Evolutionary conservation across 2,113 vertebrate species (phyloP), one percentile per base, ranked within the genome.

Genomic region (Melanotaenia duboulayi): DNA sequence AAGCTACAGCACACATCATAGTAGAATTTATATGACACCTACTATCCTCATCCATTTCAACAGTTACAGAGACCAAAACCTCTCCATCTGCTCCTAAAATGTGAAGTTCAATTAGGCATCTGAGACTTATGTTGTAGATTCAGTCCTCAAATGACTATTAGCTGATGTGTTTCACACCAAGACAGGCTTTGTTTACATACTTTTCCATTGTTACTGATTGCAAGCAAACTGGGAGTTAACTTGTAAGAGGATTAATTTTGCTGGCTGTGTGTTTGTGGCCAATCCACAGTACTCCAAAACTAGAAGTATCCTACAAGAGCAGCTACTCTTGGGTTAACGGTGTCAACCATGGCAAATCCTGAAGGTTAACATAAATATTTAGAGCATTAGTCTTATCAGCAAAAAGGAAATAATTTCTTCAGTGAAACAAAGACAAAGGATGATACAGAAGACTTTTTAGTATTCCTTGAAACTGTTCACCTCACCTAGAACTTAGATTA

Each of bases 41-140:
- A 23, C 25, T 39, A 39, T 76, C 19, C 52, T 78, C 74, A 74
- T 84, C 50, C 73, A 71, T 83, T 80, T 81, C 73, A 65, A 80
- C 74, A 75, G 61, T 68, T 71, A 49, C 57, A 39, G 77, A 80
- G 71, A 89, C 78, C 71, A 74, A 74, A 74, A 79, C 71, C 51
- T 70, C 60, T 32, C 23, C 37, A 81, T 65, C 87, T 76, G 74
- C 73, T 71, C 65, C 37, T 59, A 44, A 61, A 67, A 65, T 57
- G 13, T 48, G 73, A 59, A 37, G 20, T 2, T 69, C 39, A 64
- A 44, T 14, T 11, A 76, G 49, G 58, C 64, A 61, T 56, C 20
- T 13, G 24, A 73, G 61, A 57, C 52, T 73, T 11, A 48, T 37
- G 65, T 35, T 64, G 11, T 42, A 78, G 66, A 84, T 76, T 39